phyloP scores from a whole-genome alignment of 2,888 invertebrate species.

The Crioceris asparagi region DNA sequence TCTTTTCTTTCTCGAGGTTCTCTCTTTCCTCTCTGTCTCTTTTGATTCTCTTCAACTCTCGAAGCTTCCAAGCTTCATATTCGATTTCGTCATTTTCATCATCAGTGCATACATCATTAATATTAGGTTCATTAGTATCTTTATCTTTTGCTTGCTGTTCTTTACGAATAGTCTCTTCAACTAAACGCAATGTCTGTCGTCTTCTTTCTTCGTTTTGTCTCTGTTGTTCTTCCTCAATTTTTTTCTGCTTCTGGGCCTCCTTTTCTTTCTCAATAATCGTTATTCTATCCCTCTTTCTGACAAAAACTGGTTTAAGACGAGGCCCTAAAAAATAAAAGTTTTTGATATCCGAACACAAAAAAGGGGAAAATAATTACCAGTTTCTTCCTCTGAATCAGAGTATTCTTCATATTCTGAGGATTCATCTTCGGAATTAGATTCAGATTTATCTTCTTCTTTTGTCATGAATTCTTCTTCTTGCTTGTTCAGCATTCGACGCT shows the following conservation, averaged over 20 bases:
- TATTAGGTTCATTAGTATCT: conserved; percentile 62
- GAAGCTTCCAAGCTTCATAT: conserved; percentile 95
- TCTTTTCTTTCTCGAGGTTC: conserved; percentile 71
- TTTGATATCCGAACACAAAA: neutral
- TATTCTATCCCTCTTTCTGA: conserved; percentile 83
- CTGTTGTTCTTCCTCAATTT: conserved; percentile 71
- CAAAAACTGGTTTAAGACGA: conserved; percentile 88
- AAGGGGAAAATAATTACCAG: conserved; percentile 36
- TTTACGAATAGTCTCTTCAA: conserved; percentile 79
- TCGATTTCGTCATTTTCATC: conserved; percentile 95
- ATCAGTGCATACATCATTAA: conserved; percentile 82
- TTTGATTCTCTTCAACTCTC: conserved; percentile 93
- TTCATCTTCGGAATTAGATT: conserved; percentile 52
- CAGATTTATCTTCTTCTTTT: conserved; percentile 64
- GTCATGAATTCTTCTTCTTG: conserved; percentile 67
- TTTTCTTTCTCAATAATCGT: conserved; percentile 92
- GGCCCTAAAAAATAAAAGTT: conserved; percentile 47
- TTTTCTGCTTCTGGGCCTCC: conserved; percentile 73
- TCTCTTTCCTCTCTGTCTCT: conserved; percentile 93
- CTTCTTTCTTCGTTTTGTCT: conserved; percentile 81
- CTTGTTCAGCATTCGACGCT: conserved; percentile 54
- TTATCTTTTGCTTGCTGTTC: conserved; percentile 56
- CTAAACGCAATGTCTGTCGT: conserved; percentile 76
- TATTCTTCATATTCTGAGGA: conserved; percentile 79
- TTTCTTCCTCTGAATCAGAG: conserved; percentile 83